Base-by-base conservation (phyloP, 2,797 vertebrate species). In the Microchirus variegatus region DNA sequence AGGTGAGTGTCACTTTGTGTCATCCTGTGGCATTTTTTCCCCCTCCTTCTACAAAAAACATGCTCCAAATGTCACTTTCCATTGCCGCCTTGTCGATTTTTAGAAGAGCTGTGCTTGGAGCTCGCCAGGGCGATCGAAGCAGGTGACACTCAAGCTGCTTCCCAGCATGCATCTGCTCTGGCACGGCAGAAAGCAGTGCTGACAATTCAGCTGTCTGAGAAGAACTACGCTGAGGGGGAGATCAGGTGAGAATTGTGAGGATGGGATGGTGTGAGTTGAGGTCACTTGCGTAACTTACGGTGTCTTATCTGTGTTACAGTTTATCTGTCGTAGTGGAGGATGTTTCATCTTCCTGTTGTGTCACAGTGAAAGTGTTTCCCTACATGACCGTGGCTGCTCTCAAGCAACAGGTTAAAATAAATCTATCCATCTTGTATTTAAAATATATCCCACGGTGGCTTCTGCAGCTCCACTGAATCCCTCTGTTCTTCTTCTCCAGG, bases 291-390 rank as follows among this genome's bases (percentile, higher is more conserved):
- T 16, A 11, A 31, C 43, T 67, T 9, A 53, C 4, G 0, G 11
- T 13, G 9, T 13, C 8, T 6, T 31, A 2, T 78, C 45, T 88
- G 57, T 82, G 36, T 80, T 85, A 10, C 82, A 98, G 96, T 83
- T 88, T 98, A 51, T 93, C 94, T 14, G 95, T 98, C 9, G 94
- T 93, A 0, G 95, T 98, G 72, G 96, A 97, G 72, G 96, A 98
- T 1, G 93, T 94, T 0, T 91, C 93, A 0, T 95, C 94, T 0
- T 96, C 96, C 0, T 95, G 95, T 31, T 95, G 91, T 11, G 87
- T 97, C 61, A 90, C 90, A 0, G 90, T 96, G 10, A 91, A 91
- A 61, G 94, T 96, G 38, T 89, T 89, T 12, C 89, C 94, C 4
- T 93, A 94, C 78, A 94, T 94, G 83, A 96, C 95, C 0, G 85